A percentile compares a stretch with the other conserved stretches of the same genome.
Conservation (phyloP, 2,113 vertebrate species). For the Hirundichthys speculiger region DNA sequence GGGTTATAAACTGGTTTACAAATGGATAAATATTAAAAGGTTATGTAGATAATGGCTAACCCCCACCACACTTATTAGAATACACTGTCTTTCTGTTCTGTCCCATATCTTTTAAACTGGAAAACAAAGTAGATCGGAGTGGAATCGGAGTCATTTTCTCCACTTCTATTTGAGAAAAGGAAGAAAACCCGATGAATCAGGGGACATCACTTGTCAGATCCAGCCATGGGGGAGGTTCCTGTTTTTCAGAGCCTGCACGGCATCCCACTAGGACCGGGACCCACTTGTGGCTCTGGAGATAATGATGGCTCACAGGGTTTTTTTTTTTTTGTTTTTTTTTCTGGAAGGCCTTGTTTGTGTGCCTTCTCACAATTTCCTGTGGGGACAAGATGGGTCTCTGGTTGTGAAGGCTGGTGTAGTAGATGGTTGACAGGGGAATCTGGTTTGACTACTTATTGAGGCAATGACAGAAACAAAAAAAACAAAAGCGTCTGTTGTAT, state of each 20-base stretch:
- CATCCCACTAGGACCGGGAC: constrained; percentile 9
- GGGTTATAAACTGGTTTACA: no score
- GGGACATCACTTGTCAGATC: constrained; percentile 13
- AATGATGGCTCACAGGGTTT: constrained; percentile 53
- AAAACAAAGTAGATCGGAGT: background rate
- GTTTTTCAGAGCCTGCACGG: constrained; percentile 19
- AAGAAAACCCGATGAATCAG: background rate
- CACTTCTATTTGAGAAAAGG: background rate
- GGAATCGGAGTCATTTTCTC: background rate
- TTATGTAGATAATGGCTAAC: no score
- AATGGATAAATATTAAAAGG: no score
- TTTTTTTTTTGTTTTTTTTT: constrained; percentile 50
- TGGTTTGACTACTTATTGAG: background rate
- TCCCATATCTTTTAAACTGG: constrained; percentile 10
- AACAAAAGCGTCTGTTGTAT: background rate
- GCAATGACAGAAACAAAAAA: background rate
- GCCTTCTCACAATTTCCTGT: constrained; percentile 23
- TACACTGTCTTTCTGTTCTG: no score
- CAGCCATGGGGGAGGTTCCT: constrained; percentile 7
- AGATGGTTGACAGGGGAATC: background rate
- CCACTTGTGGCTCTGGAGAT: constrained; percentile 26
- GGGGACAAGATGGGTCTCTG: constrained; percentile 18
- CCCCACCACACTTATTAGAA: no score
- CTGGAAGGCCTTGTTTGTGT: constrained; percentile 50
- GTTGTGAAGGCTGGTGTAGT: constrained; percentile 2